Conservation (phyloP, 2,888 invertebrate species). For the Drosophila testacea region DNA sequence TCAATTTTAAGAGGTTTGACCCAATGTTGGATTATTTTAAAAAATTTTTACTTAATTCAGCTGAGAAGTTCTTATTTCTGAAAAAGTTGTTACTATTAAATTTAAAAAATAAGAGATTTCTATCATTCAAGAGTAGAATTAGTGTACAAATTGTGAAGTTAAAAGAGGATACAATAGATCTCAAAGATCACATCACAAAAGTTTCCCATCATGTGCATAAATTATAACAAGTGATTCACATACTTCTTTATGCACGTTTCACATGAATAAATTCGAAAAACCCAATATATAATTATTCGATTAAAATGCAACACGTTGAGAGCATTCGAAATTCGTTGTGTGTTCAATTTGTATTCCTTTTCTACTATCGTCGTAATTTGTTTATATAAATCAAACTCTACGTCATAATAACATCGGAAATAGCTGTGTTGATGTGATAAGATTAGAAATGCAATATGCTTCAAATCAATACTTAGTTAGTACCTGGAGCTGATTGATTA, state of each 20-base stretch:
- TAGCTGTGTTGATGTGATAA: constrained; percentile 28
- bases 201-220: constrained; percentile 17
- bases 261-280: constrained; percentile 16
- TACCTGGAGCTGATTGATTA: constrained; percentile 23
- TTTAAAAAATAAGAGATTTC: background rate
- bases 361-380: constrained; percentile 14
- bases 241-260: constrained; percentile 10
- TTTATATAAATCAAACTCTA: constrained; percentile 46
- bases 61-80: too few species aligned
- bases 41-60: background rate
- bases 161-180: background rate
- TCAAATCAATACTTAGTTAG: constrained; percentile 13
- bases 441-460: constrained; percentile 22
- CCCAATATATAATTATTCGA: constrained; percentile 2
- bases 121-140: too few species aligned
- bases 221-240: constrained; percentile 7
- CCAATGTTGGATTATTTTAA: too few species aligned
- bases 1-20: background rate
- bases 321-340: constrained; percentile 48
- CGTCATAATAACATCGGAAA: constrained; percentile 52
- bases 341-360: background rate
- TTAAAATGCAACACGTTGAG: constrained; percentile 36
- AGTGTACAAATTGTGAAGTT: background rate
- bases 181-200: background rate
- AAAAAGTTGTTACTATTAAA: too few species aligned